phyloP scores from a whole-genome alignment of 2,797 vertebrate species.

The Sebastes oblongus region DNA sequence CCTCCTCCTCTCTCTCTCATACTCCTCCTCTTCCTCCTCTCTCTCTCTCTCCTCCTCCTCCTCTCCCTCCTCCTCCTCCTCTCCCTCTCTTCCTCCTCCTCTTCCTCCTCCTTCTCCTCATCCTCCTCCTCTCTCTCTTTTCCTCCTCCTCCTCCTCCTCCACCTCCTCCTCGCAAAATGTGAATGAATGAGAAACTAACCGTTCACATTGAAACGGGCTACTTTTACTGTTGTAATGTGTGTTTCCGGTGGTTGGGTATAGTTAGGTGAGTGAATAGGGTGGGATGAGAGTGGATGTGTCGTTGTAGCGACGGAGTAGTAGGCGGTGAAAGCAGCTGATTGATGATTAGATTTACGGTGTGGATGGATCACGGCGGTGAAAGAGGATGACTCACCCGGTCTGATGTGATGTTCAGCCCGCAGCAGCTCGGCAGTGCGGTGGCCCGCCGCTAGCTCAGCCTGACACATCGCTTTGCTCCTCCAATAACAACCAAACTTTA shows the following conservation, averaged over 20 bases:
- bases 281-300: neutral
- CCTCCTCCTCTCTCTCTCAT: accelerated
- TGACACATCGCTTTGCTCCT: constrained; percentile 28
- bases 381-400: constrained; percentile 81
- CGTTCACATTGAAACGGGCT: neutral
- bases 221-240: neutral
- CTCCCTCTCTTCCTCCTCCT: accelerated
- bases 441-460: constrained; percentile 56
- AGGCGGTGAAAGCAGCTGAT: constrained; percentile 63
- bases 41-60: accelerated
- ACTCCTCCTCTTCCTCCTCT: accelerated
- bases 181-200: constrained; percentile 47
- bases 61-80: too few species aligned
- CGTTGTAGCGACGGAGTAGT: neutral
- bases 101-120: accelerated
- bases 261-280: accelerated
- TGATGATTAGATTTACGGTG: constrained; percentile 73
- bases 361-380: constrained; percentile 65
- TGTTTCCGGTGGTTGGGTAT: accelerated
- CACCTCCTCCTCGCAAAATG: constrained; percentile 1
- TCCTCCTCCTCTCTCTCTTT: too few species aligned
- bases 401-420: constrained; percentile 74
- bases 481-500: constrained; percentile 52
- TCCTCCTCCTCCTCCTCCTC: accelerated
- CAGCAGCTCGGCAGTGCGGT: constrained; percentile 76